Percentiles rank a stretch among this genome's conserved stretches.
These are phyloP conservation scores for Tachycineta bicolor DNA, from an alignment of 2,113 vertebrate genomes.

Conservation along the genomic window DNA sequence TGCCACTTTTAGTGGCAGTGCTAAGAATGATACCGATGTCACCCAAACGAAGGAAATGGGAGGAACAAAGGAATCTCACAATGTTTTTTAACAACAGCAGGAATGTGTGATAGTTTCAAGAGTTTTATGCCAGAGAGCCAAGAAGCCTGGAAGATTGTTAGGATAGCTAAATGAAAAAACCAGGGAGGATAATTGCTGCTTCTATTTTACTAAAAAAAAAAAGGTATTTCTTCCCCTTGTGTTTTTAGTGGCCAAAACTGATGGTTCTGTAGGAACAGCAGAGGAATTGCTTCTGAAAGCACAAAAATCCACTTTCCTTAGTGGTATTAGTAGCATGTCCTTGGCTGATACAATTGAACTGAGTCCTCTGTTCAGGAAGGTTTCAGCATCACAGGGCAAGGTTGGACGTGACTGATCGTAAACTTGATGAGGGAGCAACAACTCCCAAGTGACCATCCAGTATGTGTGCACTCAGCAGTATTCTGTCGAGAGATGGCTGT, in stretches of 20 bases:
- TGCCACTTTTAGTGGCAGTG: background rate
- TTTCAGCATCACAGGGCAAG: background rate
- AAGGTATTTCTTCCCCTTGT: background rate
- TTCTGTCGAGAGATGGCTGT: background rate
- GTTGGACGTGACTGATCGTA: background rate
- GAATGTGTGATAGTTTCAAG: background rate
- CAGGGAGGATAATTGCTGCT: background rate
- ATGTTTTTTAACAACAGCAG: background rate
- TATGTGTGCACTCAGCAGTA: accelerated
- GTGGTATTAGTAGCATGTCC: background rate
- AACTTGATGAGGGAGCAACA: background rate
- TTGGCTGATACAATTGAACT: background rate
- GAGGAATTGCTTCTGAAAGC: background rate
- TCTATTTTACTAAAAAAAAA: background rate
- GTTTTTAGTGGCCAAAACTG: background rate
- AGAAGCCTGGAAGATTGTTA: background rate
- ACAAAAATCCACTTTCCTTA: background rate
- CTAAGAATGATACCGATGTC: background rate
- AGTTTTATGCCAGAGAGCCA: background rate
- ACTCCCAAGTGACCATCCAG: background rate
- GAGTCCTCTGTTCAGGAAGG: background rate
- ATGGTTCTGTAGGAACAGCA: background rate
- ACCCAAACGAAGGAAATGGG: background rate
- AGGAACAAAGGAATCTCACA: background rate
- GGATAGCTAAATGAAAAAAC: background rate